Conservation (phyloP, 2,113 vertebrate species). For the Leuciscus idus region DNA sequence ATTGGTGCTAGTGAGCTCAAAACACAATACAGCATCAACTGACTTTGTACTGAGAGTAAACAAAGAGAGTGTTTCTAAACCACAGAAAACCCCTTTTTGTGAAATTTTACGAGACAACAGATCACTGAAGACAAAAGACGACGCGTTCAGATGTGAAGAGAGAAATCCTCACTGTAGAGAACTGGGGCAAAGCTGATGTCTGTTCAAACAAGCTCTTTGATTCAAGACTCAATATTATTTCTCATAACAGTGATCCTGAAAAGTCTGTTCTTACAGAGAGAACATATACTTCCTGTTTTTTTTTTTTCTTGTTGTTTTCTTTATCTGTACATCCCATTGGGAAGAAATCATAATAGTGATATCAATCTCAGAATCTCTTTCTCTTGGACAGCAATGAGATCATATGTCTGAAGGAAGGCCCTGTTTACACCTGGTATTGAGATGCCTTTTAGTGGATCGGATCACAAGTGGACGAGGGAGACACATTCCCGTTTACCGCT, state of each 20-base stretch:
- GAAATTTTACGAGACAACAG: slow-evolving; percentile 7
- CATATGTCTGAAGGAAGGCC: no score
- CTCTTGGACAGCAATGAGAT: no score
- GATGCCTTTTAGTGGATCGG: no score
- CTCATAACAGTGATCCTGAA: neutral
- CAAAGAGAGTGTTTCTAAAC: neutral
- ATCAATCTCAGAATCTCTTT: no score
- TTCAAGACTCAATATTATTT: neutral
- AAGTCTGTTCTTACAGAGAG: neutral
- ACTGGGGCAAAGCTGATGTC: slow-evolving; percentile 28
- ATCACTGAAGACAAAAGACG: neutral
- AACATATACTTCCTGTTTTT: neutral
- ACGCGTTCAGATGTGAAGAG: neutral
- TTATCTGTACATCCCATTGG: neutral
- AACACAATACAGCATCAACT: neutral
- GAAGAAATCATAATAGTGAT: no score
- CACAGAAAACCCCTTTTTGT: neutral
- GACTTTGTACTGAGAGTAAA: neutral
- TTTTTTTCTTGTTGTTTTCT: neutral
- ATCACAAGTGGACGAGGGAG: no score
- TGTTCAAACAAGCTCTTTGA: slow-evolving; percentile 35
- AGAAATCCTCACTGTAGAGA: slow-evolving; percentile 30
- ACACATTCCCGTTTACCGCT: no score
- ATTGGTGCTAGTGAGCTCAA: neutral
- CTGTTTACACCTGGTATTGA: no score